Evolutionary conservation across 2,113 vertebrate genomes (phyloP), one percentile per base, ranked within the genome.

Genomic region (Gadus macrocephalus): DNA sequence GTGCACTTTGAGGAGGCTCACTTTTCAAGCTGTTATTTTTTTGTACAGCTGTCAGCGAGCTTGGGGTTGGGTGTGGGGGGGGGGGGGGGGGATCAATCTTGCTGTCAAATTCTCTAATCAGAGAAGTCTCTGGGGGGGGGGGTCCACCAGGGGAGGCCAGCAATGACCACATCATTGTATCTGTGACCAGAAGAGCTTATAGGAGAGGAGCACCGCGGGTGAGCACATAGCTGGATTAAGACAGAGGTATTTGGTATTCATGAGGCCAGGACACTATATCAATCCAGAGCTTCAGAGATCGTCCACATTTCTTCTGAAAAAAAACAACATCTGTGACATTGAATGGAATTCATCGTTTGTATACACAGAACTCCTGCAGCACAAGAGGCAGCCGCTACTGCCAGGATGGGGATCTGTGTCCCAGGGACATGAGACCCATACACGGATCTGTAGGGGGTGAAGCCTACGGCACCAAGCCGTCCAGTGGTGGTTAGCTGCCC

Each of bases 71-170:
- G 56, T 60, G 70, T 73, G 72, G 66, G 31, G 61, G 74, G 38
- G 66, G 31, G 61, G 74, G 38, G 82, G 66, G 64, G 70, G 75
- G 56, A 73, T 79, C 38, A 74, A 65, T 81, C 73, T 69, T 75
- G 16, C 60, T 17, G 62, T 49, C 63, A 61, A 49, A 71, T 59
- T 19, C 56, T 64, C 31, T 56, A 8, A 15, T 71, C 31, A 38
- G 70, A 53, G 63, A n/a, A 17, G 8, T 9, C 42, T 49, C 11
- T 14, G 6, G 42, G 22, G 19, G 28, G 73, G 71, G 42, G 20
- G 58, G 38, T 17, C 65, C 65, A 62, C 15, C 16, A 64, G 62
- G 65, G 56, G 67, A 78, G 1, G 11, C 67, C 72, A 60, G 68
- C 65, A 70, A 82, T 71, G 68, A 80, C 66, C 25, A 58, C 55